A percentile compares a stretch with the other conserved stretches of the same genome.
Evolutionary conservation across 2,113 vertebrate genomes (phyloP).

Genomic region (Pseudois nayaur): DNA sequence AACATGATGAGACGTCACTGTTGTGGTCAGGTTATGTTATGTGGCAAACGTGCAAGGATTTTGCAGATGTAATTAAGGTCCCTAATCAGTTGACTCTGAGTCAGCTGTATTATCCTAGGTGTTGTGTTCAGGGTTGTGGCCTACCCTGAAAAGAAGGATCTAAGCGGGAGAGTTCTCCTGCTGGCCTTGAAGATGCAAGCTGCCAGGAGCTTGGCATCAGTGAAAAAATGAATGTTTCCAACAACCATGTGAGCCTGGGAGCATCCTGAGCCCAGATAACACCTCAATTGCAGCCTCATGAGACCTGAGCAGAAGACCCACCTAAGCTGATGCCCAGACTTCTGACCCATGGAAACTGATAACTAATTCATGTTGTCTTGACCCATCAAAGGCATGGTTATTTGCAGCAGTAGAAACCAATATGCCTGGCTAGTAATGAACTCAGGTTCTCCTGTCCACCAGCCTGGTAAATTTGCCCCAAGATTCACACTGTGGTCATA

Average conservation of each 20-base stretch:
- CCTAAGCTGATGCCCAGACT: neutral
- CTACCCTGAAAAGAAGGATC: neutral
- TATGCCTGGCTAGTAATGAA: fast-evolving
- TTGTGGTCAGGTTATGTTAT: neutral
- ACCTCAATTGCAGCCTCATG: fast-evolving
- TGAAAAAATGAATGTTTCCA: neutral
- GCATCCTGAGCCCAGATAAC: neutral
- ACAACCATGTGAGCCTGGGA: fast-evolving
- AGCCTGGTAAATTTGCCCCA: fast-evolving
- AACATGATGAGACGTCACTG: too few species aligned
- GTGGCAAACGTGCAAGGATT: neutral
- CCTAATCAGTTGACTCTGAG: neutral
- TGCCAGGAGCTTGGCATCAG: too few species aligned
- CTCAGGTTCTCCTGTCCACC: neutral
- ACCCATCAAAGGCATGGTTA: neutral
- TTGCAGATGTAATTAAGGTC: neutral
- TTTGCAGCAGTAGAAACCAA: neutral
- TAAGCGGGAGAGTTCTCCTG: too few species aligned
- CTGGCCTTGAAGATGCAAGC: neutral
- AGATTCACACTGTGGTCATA: fast-evolving
- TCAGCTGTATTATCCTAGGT: neutral
- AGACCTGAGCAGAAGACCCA: neutral
- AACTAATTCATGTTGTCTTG: neutral
- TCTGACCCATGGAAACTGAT: neutral
- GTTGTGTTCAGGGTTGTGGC: neutral